These are phyloP conservation scores for Toxostoma redivivum DNA, from an alignment of 2,113 vertebrate genomes.

Conservation along the genomic window DNA sequence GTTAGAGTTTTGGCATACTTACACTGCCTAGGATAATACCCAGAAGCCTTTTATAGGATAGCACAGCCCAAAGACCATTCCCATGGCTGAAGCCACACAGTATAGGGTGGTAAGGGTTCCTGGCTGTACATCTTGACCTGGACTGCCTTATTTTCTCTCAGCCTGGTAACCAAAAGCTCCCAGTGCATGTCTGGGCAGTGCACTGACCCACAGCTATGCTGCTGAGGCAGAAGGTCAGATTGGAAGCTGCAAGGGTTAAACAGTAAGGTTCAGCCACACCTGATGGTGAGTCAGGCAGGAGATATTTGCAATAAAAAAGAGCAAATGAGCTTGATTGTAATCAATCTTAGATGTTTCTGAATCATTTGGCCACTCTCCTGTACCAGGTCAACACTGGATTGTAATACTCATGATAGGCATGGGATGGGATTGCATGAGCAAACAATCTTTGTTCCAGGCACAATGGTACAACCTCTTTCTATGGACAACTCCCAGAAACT, in stretches of 20 bases:
- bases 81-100: not conserved
- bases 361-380: not conserved
- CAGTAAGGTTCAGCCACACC: not conserved
- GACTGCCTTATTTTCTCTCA: not conserved
- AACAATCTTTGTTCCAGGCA: not conserved
- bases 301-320: not conserved
- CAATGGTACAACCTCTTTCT: not conserved
- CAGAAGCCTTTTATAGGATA: not conserved
- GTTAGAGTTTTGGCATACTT: not conserved
- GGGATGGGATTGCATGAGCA: not conserved
- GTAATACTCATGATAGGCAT: not conserved
- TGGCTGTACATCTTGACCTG: not conserved
- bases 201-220: not conserved
- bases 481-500: not conserved
- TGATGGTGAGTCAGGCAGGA: not conserved
- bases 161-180: not conserved
- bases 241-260: not conserved
- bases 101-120: not conserved
- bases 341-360: not conserved
- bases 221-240: not conserved
- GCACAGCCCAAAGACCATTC: not conserved
- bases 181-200: not conserved
- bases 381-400: not conserved
- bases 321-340: not conserved
- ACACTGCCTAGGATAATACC: not conserved